Base-by-base conservation (phyloP, 2,113 vertebrate genomes). In the Chlorocebus sabaeus region DNA sequence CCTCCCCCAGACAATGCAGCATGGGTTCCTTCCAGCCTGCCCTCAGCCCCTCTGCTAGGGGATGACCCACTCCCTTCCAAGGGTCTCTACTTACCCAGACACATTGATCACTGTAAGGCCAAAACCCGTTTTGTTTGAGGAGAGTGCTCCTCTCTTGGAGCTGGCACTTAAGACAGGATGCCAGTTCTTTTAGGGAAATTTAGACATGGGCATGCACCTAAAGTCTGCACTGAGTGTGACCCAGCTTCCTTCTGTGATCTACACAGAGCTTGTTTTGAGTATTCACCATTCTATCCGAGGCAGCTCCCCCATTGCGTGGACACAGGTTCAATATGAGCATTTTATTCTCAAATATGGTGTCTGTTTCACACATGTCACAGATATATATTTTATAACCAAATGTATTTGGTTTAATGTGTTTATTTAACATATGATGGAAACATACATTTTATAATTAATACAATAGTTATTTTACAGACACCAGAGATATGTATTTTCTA, bases 41-140 rank as follows among this genome's bases (percentile, higher is more conserved):
- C 70, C 18, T 10, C 8, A 48, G 17, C 4, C 43, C 27, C 61
- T 72, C 35, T 3, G 8, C 38, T 5, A 0, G 45, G 13, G 2
- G 16, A 45, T 1, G 6, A 76, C 13, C 40, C 73, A 13, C 6
- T 6, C 7, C 32, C 38, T 30, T 75, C 27, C 40, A 25, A 16
- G 70, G 25, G 40, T 30, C 40, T 43, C 73, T 14, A 17, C 0
- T 13, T 27, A 30, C 73, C 73, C 61, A 25, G 25, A 22, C 13
- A 1, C 4, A 2, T 57, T 22, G 10, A 45, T 10, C 48, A 9
- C 50, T 25, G 27, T 27, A 12, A 23, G 50, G 64, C 32, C 5
- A 1, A 20, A 20, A 25, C 1, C 1, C 4, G 0, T 23, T 18
- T 40, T 8, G 1, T 11, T 35, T 1, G 2, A 61, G 35, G 59